These are phyloP conservation scores for Cyclargus thomasi DNA, from an alignment of 1,140 invertebrate species.

Conservation along the genomic window DNA sequence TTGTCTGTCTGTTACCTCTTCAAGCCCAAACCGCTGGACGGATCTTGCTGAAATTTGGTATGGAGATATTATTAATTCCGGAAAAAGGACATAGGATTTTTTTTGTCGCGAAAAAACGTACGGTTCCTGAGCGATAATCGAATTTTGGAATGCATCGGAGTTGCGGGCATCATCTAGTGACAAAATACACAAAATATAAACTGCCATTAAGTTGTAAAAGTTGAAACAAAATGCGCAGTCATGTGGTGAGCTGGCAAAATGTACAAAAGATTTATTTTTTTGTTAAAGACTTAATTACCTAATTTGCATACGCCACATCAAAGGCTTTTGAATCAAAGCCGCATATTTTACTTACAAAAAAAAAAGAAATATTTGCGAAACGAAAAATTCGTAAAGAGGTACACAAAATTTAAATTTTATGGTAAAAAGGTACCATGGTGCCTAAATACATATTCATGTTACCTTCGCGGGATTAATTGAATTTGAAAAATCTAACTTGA, in stretches of 20 bases:
- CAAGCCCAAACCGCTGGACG: too few species aligned
- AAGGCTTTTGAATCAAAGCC: background rate
- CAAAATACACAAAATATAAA: too few species aligned
- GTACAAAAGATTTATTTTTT: background rate
- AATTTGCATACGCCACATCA: background rate
- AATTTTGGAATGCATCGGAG: too few species aligned
- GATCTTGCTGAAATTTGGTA: too few species aligned
- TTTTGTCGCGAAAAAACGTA: too few species aligned
- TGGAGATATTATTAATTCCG: too few species aligned
- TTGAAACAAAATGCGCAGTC: background rate
- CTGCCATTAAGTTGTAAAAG: background rate
- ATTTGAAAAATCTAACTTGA: background rate
- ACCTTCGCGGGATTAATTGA: background rate
- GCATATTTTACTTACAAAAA: background rate
- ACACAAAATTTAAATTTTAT: constrained; percentile 4
- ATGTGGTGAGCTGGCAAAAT: background rate
- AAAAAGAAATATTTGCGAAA: background rate
- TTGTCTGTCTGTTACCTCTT: too few species aligned
- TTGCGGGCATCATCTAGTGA: too few species aligned
- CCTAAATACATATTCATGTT: constrained; percentile 3
- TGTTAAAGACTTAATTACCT: background rate
- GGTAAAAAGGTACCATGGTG: background rate
- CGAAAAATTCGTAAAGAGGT: background rate
- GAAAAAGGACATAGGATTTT: too few species aligned
- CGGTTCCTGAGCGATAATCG: too few species aligned